Percentiles rank a stretch among this genome's conserved stretches.
Evolutionary conservation across 2,797 vertebrate genomes (phyloP).

Genomic region (Philypnodon macrostomus): DNA sequence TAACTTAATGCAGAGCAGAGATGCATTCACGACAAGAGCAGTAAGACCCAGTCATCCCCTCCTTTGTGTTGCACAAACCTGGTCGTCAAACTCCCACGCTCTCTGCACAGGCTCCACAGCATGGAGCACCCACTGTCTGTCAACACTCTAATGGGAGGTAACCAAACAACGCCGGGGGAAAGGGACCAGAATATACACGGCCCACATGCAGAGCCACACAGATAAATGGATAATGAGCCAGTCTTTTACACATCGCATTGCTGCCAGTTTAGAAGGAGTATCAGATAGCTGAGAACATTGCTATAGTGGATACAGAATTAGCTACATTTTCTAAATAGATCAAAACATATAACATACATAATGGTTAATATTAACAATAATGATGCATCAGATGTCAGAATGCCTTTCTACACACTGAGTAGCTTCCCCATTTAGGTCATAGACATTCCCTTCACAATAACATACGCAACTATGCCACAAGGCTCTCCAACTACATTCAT

Average conservation of each 20-base stretch:
- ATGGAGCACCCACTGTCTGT: slow-evolving; percentile 74
- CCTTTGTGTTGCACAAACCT: slow-evolving; percentile 48
- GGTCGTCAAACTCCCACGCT: slow-evolving; percentile 66
- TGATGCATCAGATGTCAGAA: no score
- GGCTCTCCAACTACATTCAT: no score
- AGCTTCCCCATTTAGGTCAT: no score
- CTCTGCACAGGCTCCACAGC: slow-evolving; percentile 67
- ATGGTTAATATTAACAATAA: no score
- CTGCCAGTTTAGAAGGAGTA: slow-evolving; percentile 16
- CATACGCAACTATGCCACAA: no score
- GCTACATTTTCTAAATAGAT: no score
- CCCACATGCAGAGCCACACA: slow-evolving; percentile 8
- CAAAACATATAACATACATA: no score
- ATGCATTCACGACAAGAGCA: slow-evolving; percentile 23
- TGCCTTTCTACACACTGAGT: no score
- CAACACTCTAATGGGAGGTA: slow-evolving; percentile 67
- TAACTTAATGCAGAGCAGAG: no score
- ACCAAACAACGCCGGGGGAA: slow-evolving; percentile 61
- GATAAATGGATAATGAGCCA: slow-evolving; percentile 31
- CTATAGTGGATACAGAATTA: no score
- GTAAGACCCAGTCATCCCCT: slow-evolving; percentile 44
- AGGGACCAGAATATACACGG: slow-evolving; percentile 39
- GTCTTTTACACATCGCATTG: slow-evolving; percentile 20
- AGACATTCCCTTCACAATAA: no score
- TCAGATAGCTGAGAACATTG: no score